A percentile compares a stretch with the other conserved stretches of the same genome.
phyloP scores from a whole-genome alignment of 2,888 invertebrate genomes.

The Siphonodentalium dalli region DNA sequence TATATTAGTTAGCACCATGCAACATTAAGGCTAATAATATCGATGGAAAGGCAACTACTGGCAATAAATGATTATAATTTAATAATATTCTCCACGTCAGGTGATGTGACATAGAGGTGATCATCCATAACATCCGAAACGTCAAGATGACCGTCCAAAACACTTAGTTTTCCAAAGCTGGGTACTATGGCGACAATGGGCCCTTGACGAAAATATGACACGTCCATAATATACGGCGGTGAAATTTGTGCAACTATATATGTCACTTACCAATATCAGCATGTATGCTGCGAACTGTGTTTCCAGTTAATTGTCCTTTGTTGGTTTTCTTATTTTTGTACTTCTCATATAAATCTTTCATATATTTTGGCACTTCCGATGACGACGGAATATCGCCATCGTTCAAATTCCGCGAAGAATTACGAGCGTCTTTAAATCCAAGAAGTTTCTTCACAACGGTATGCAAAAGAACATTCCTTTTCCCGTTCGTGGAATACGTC shows the following conservation, averaged over 20 bases:
- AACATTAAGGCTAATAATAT: too few relatives aligned
- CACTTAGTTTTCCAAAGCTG: too few relatives aligned
- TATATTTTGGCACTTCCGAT: conserved; percentile 47
- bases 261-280: conserved; percentile 47
- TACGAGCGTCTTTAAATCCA: conserved; percentile 32
- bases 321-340: conserved; percentile 43
- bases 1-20: too few relatives aligned
- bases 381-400: conserved; percentile 30
- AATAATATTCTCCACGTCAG: too few relatives aligned
- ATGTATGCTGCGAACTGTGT: conserved; percentile 53
- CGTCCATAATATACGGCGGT: background rate
- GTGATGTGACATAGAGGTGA: too few relatives aligned
- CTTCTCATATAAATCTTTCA: conserved; percentile 55
- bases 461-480: conserved; percentile 37
- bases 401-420: conserved; percentile 17
- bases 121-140: too few relatives aligned
- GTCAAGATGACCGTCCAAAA: too few relatives aligned
- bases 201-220: too few relatives aligned
- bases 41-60: too few relatives aligned
- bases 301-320: conserved; percentile 36
- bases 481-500: too few relatives aligned
- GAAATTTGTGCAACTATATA: background rate
- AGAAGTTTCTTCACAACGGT: conserved; percentile 43
- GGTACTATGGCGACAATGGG: too few relatives aligned
- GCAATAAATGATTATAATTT: too few relatives aligned